phyloP scores from a whole-genome alignment of 92 coral and sea anemone genomes.

The Phymanthus crucifer region DNA sequence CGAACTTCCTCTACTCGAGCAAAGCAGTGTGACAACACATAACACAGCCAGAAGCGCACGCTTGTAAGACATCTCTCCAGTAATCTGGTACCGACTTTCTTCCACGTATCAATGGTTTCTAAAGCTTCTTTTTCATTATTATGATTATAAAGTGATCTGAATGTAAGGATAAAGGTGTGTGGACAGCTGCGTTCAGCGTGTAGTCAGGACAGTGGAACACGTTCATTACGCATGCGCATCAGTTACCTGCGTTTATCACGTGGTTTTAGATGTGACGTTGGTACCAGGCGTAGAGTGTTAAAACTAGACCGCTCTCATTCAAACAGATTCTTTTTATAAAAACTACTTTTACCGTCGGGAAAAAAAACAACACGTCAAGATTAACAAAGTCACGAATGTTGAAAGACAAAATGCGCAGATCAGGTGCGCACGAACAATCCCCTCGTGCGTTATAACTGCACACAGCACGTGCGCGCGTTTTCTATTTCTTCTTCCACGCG shows the following conservation, averaged over 20 bases:
- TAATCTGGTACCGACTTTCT: not conserved
- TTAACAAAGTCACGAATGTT: no score
- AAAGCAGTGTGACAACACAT: conserved; percentile 1
- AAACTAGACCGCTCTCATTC: no score
- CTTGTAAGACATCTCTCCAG: not conserved
- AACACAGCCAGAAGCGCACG: not conserved
- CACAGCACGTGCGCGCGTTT: no score
- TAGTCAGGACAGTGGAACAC: conserved; percentile 23
- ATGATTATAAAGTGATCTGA: not conserved
- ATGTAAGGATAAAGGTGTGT: conserved; percentile 4
- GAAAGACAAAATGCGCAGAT: no score
- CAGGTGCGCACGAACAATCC: no score
- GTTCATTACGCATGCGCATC: conserved; percentile 42
- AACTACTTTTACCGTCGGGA: no score
- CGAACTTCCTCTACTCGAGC: conserved; percentile 8
- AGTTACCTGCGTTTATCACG: not conserved
- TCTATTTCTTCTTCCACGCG: no score
- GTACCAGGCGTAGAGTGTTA: no score
- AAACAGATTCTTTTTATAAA: no score
- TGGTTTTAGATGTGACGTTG: not conserved
- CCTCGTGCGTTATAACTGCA: no score
- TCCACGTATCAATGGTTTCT: not conserved
- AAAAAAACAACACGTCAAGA: no score
- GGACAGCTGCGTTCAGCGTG: conserved; percentile 32
- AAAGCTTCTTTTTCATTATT: not conserved